Conservation (phyloP, 2,888 invertebrate genomes). For the Neocrepidodera transversa region DNA sequence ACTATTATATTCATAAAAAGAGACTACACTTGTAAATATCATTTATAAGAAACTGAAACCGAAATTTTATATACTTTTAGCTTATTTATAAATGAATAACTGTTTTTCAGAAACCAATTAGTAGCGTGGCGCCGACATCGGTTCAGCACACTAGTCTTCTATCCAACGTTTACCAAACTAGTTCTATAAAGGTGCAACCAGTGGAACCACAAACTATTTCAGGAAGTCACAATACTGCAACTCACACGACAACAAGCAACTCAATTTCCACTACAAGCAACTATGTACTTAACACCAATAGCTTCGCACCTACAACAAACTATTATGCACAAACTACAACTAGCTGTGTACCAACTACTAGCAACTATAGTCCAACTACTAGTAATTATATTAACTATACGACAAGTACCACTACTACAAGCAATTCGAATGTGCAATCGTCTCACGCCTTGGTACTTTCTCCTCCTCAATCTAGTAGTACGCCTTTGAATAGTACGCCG, state of each 20-base stretch:
- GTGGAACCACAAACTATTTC: conserved; percentile 77
- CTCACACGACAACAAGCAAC: not conserved
- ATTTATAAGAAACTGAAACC: too few relatives aligned
- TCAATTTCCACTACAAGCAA: not conserved
- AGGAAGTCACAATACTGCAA: conserved; percentile 58
- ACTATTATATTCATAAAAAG: too few relatives aligned
- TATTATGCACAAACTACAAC: not conserved
- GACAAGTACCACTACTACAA: not conserved
- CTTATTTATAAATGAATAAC: too few relatives aligned
- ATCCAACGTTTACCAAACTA: conserved; percentile 81
- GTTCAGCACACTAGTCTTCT: conserved; percentile 73
- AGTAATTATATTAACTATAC: not conserved
- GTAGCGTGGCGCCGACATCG: conserved; percentile 84
- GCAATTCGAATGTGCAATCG: conserved; percentile 43
- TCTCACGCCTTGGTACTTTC: conserved; percentile 58
- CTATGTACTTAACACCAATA: conserved; percentile 14
- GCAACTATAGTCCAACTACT: not conserved
- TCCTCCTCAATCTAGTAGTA: conserved; percentile 69
- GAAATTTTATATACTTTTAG: too few relatives aligned
- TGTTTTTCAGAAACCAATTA: conserved; percentile 77
- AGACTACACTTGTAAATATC: too few relatives aligned
- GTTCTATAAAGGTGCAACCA: conserved; percentile 81
- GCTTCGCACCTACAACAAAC: conserved; percentile 1
- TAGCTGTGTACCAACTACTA: not conserved
- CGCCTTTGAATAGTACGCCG: conserved; percentile 58